Conservation (phyloP, 1,140 invertebrate genomes). For the Mizuhopecten yessoensis region DNA sequence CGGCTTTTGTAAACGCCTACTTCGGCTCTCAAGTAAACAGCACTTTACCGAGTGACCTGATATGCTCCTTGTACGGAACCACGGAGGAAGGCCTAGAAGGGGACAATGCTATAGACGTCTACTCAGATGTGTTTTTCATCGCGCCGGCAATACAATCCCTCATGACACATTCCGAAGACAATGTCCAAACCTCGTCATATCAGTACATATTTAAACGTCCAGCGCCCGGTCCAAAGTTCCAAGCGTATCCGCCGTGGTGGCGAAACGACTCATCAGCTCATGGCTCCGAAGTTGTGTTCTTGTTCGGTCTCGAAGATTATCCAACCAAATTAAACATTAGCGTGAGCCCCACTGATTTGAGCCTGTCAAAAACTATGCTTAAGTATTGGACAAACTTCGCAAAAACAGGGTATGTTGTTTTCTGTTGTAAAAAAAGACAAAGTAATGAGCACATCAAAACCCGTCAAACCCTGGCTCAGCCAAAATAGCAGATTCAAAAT, state of each 20-base stretch:
- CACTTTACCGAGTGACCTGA: background rate
- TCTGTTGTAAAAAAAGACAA: too few species aligned
- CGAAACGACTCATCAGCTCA: background rate
- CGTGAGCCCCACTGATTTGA: background rate
- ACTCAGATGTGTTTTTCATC: background rate
- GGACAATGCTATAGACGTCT: background rate
- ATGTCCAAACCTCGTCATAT: background rate
- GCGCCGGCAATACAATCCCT: background rate
- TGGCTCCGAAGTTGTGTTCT: background rate
- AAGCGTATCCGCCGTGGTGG: background rate
- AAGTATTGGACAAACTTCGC: conserved; percentile 26
- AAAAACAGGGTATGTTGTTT: background rate
- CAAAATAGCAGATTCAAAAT: too few species aligned
- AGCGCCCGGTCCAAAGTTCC: background rate
- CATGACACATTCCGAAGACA: background rate
- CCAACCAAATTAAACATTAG: background rate
- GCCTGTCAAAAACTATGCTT: background rate
- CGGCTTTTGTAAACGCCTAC: background rate
- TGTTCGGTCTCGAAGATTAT: background rate
- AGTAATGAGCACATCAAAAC: too few species aligned
- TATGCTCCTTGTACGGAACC: background rate
- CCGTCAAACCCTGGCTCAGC: too few species aligned
- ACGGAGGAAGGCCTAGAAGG: background rate
- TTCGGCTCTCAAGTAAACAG: background rate
- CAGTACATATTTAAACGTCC: conserved; percentile 14